phyloP scores from a whole-genome alignment of 2,888 invertebrate genomes.

The Pseudanteris insignis region DNA sequence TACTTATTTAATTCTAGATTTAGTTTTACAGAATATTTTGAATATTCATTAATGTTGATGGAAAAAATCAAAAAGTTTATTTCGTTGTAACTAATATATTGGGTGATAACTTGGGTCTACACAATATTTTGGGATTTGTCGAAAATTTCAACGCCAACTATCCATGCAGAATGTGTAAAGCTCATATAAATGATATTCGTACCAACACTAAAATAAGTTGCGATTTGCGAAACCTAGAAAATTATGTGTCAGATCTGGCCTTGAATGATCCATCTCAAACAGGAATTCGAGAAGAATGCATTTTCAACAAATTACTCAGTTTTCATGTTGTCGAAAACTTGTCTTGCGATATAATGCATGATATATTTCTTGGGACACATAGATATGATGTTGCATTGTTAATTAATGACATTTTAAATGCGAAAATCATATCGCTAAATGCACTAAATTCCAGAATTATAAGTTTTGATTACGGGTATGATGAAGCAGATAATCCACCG shows the following conservation, averaged over 20 bases:
- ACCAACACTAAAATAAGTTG: background rate
- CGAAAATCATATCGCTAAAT: background rate
- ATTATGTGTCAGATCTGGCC: conserved; percentile 32
- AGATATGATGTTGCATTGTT: conserved; percentile 21
- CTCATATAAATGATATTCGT: conserved; percentile 6
- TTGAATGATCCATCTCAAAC: conserved; percentile 15
- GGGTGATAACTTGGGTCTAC: conserved; percentile 41
- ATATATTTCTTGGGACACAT: conserved; percentile 25
- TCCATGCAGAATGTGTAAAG: conserved; percentile 40
- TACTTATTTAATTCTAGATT: too few species aligned
- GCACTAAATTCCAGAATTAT: conserved; percentile 21
- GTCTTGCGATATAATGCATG: conserved; percentile 41
- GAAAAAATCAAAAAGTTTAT: conserved; percentile 3
- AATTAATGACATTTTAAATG: background rate
- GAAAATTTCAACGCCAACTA: conserved; percentile 36
- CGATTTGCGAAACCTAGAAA: conserved; percentile 13
- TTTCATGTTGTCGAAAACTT: conserved; percentile 6
- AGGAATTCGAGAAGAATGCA: conserved; percentile 27
- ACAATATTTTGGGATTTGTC: conserved; percentile 30
- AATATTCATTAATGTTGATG: too few species aligned
- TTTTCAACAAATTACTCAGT: conserved; percentile 34
- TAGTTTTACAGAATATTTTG: too few species aligned
- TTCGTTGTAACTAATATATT: conserved; percentile 22
- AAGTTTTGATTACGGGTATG: conserved; percentile 24
- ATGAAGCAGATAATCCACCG: conserved; percentile 18